Percentiles rank a stretch among this genome's conserved stretches.
phyloP scores from a whole-genome alignment of 2,113 vertebrate genomes.

The Talpa occidentalis region DNA sequence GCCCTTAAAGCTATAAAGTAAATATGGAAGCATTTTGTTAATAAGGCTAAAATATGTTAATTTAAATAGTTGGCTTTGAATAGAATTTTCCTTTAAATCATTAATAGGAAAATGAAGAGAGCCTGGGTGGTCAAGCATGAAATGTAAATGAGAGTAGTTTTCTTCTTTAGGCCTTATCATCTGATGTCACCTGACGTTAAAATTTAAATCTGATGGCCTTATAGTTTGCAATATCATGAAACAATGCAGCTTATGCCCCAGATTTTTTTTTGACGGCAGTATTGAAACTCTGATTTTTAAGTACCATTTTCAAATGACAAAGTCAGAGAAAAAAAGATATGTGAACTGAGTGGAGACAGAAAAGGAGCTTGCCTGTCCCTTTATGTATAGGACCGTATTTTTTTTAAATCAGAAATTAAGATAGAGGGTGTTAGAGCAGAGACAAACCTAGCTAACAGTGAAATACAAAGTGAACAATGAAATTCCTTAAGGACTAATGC shows the following conservation, averaged over 20 bases:
- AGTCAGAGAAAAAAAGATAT: slow-evolving; percentile 25
- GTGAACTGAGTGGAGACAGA: slow-evolving; percentile 18
- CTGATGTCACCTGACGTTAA: not conserved
- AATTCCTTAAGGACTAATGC: slow-evolving; percentile 14
- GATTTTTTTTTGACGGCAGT: slow-evolving; percentile 42
- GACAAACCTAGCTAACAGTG: not conserved
- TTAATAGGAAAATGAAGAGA: slow-evolving; percentile 55
- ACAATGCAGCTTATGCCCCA: not conserved
- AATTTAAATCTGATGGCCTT: slow-evolving; percentile 49
- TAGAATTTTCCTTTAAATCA: slow-evolving; percentile 62
- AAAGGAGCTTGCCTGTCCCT: slow-evolving; percentile 33
- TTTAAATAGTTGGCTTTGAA: slow-evolving; percentile 57
- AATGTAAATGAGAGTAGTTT: slow-evolving; percentile 45
- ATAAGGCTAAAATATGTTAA: slow-evolving; percentile 67
- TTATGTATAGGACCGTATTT: not conserved
- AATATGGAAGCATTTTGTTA: slow-evolving; percentile 68
- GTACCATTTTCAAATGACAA: slow-evolving; percentile 27
- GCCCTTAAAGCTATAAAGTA: slow-evolving; percentile 18
- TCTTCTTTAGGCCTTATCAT: slow-evolving; percentile 34
- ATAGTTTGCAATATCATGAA: not conserved
- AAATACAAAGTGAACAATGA: not conserved
- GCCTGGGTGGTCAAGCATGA: slow-evolving; percentile 40
- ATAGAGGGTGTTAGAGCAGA: slow-evolving; percentile 9
- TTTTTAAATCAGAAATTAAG: slow-evolving; percentile 44
- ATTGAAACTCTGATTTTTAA: slow-evolving; percentile 49